Evolutionary conservation across 1,140 invertebrate genomes (phyloP).

Genomic region (Paraescarpia echinospica): DNA sequence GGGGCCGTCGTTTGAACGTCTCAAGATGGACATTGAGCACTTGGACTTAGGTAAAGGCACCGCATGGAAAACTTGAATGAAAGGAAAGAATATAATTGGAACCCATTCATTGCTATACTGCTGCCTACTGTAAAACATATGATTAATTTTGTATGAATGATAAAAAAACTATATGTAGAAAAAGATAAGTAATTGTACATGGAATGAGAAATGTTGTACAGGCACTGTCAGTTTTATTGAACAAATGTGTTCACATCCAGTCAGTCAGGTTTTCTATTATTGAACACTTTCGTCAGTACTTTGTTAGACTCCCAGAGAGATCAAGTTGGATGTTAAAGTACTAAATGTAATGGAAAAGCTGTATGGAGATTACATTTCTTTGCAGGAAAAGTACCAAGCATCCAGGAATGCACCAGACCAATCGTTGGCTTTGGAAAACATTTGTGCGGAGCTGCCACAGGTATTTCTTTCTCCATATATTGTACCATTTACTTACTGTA

Average conservation of each 20-base stretch:
- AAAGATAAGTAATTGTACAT: background rate
- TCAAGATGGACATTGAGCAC: slow-evolving; percentile 59
- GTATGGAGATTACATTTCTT: background rate
- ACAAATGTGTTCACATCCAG: background rate
- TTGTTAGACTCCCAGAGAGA: background rate
- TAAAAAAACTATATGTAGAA: background rate
- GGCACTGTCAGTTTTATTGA: background rate
- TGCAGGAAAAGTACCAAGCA: background rate
- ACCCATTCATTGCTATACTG: no score
- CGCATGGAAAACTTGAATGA: slow-evolving; percentile 9
- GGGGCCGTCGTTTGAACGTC: slow-evolving; percentile 45
- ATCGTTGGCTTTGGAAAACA: slow-evolving; percentile 81
- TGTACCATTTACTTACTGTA: slow-evolving; percentile 21
- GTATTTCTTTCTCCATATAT: slow-evolving; percentile 55
- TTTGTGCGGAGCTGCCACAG: slow-evolving; percentile 81
- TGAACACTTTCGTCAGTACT: background rate
- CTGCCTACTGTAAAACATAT: background rate
- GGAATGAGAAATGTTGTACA: no score
- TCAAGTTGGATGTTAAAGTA: background rate
- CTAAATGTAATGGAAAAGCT: background rate
- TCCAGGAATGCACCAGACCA: slow-evolving; percentile 14
- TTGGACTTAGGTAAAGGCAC: slow-evolving; percentile 62
- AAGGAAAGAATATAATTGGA: background rate
- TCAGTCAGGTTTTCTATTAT: background rate
- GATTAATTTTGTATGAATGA: background rate